Conservation (phyloP, 2,797 vertebrate genomes). For the Austrolebias charrua region DNA sequence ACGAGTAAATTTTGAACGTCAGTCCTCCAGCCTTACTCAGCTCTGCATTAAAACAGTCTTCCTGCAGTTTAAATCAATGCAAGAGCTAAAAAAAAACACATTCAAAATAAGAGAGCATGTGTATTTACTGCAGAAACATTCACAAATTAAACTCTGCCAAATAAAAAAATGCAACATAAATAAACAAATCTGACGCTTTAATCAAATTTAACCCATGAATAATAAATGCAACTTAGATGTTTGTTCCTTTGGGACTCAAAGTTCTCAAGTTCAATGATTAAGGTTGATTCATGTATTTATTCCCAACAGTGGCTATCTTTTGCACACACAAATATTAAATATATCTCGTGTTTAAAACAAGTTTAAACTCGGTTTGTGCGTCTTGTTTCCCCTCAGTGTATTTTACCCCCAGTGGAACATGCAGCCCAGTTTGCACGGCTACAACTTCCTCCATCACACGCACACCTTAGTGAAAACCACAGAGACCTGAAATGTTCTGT, state of each 20-base stretch:
- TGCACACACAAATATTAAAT: background rate
- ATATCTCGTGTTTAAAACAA: background rate
- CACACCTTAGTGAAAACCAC: conserved; percentile 3
- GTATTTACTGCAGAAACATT: background rate
- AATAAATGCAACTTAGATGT: background rate
- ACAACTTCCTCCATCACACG: background rate
- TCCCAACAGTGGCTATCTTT: background rate
- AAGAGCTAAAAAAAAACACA: background rate
- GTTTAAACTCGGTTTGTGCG: background rate
- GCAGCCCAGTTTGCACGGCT: background rate
- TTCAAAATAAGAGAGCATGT: background rate
- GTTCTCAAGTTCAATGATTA: too few species aligned
- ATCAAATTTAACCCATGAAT: background rate
- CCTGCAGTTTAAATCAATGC: background rate
- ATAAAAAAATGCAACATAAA: background rate
- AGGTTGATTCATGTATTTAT: background rate
- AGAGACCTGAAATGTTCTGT: background rate
- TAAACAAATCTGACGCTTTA: background rate
- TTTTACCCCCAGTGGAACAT: background rate
- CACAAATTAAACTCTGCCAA: background rate
- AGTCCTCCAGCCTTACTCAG: background rate
- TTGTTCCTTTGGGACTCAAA: background rate
- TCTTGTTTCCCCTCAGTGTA: background rate
- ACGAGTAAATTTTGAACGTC: background rate
- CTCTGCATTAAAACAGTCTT: background rate